phyloP scores from a whole-genome alignment of 1,140 invertebrate species.

The Pseudobourletiella spinata region DNA sequence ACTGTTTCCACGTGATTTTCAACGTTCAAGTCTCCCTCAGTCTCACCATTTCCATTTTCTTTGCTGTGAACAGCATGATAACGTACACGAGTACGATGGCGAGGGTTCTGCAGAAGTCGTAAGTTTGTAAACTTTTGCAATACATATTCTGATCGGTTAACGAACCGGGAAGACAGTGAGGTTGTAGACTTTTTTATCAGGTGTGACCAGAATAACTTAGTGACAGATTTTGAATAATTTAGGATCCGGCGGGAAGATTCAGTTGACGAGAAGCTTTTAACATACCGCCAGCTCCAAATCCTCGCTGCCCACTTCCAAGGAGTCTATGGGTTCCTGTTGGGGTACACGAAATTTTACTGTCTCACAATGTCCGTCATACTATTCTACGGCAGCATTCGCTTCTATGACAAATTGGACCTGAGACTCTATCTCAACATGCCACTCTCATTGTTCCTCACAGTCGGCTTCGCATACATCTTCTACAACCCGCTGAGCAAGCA shows the following conservation, averaged over 20 bases:
- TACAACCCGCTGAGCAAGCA: too few species aligned
- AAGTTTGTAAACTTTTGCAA: background rate
- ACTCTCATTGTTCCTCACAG: background rate
- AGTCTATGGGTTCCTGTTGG: background rate
- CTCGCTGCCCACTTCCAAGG: background rate
- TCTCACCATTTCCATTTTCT: background rate
- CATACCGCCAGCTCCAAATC: background rate
- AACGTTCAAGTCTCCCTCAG: background rate
- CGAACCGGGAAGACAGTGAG: too few species aligned
- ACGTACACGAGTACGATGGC: background rate
- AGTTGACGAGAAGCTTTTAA: background rate
- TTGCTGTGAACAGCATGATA: background rate
- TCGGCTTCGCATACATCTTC: background rate
- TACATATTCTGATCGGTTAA: background rate
- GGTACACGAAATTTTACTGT: background rate
- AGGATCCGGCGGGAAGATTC: too few species aligned
- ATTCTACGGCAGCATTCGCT: background rate
- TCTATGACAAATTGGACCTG: background rate
- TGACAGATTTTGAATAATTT: too few species aligned
- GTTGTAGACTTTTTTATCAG: background rate
- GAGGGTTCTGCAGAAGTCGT: background rate
- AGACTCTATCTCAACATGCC: background rate
- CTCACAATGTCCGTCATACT: background rate
- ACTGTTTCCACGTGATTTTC: background rate
- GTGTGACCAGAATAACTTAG: too few species aligned